phyloP scores from a whole-genome alignment of 2,113 vertebrate species.

The Thinocorus orbignyianus region DNA sequence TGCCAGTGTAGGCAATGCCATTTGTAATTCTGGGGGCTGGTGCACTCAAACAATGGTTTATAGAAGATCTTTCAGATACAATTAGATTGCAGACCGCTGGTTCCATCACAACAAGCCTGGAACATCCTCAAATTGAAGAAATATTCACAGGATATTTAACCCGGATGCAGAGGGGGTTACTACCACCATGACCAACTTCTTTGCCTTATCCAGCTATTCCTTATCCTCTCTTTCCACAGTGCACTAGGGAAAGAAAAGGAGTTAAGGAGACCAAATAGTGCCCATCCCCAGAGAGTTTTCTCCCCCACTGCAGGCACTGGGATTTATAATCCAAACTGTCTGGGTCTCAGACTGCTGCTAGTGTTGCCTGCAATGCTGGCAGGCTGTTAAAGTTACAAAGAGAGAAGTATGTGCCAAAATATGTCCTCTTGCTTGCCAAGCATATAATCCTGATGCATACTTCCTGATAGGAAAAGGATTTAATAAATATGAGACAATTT shows the following conservation, averaged over 20 bases:
- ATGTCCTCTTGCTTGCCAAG: slow-evolving; percentile 46
- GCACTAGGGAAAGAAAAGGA: neutral
- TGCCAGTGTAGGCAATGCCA: slow-evolving; percentile 30
- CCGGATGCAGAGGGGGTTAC: neutral
- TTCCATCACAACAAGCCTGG: neutral
- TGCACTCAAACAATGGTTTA: slow-evolving; percentile 35
- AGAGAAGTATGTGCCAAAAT: slow-evolving; percentile 43
- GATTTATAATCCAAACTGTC: slow-evolving; percentile 61
- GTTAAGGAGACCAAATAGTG: neutral
- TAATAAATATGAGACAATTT: slow-evolving; percentile 63
- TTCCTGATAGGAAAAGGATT: slow-evolving; percentile 65
- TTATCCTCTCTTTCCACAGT: neutral
- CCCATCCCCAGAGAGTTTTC: neutral
- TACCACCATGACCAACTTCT: neutral
- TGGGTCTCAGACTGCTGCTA: slow-evolving; percentile 36
- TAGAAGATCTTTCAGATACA: slow-evolving; percentile 35
- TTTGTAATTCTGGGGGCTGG: slow-evolving; percentile 10
- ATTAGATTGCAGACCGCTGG: slow-evolving; percentile 7
- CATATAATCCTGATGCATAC: slow-evolving; percentile 55
- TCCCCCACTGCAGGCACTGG: neutral
- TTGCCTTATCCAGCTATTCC: neutral
- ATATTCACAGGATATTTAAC: neutral
- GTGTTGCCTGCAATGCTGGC: slow-evolving; percentile 36
- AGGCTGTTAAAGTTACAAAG: slow-evolving; percentile 32
- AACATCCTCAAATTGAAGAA: neutral